Base-by-base conservation (phyloP, 2,113 vertebrate genomes). In the Nycticorax nycticorax region DNA sequence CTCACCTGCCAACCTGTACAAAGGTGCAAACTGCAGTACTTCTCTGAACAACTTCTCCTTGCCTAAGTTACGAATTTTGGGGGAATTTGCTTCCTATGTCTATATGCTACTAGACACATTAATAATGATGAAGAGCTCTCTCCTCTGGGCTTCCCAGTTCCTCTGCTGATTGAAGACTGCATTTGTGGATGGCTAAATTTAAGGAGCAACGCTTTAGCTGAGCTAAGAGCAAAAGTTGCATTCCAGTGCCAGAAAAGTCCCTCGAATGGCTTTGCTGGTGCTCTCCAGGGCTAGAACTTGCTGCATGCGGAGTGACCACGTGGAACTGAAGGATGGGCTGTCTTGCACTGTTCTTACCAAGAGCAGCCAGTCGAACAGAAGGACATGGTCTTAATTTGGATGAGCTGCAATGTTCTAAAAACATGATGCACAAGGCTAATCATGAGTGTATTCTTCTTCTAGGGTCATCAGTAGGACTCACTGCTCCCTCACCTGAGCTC, bases 381-480 rank as follows among this genome's bases (percentile, higher is more conserved):
- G 41, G 55, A 94, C 92, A 92, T 43, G 12, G 23, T 83, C 73
- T 77, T 77, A 64, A 83, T 93, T 69, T 62, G 71, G 68, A 90
- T 52, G 56, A 59, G 26, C 22, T 75, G 68, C 48, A 68, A 50
- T 32, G 20, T 52, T 89, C 69, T 67, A 52, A 79, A 85, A 79
- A 37, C 68, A 8, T 0, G 7, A 91, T 41, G 22, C 85, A 78
- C 60, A 81, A 56, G 35, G 60, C 39, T 93, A 84, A 78, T 80
- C 55, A 67, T 19, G 41, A 73, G 43, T 18, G 14, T 48, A 52
- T 74, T 71, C 52, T 39, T 85, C 55, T 55, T 60, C 59, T 43
- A 86, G 52, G 48, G 24, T 84, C 76, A 88, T 30, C 56, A 81
- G 0, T 0, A 48, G 73, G 68, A 75, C 52, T 80, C 59, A 8